These are phyloP conservation scores for Halocynthia aurantium DNA, from an alignment of 23 tunicate species.

Conservation along the genomic window DNA sequence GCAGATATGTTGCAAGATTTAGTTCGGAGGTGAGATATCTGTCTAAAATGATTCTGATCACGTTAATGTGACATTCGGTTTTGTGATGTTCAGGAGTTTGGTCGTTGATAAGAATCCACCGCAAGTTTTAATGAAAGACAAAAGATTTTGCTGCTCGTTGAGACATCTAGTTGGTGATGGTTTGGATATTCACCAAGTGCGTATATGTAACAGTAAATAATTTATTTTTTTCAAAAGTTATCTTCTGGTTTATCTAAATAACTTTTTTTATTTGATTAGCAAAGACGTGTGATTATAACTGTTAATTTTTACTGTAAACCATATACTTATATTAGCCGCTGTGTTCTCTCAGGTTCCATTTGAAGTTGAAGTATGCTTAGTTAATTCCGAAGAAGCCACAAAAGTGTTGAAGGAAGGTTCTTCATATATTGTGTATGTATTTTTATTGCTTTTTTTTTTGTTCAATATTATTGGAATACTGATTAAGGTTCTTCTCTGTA, in stretches of 20 bases:
- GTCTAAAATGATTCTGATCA: background rate
- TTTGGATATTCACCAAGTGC: conserved; percentile 57
- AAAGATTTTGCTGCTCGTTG: conserved; percentile 65
- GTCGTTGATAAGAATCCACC: conserved; percentile 96
- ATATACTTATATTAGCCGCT: too few relatives aligned
- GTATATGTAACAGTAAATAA: background rate
- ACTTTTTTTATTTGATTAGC: too few relatives aligned
- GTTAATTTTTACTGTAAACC: too few relatives aligned
- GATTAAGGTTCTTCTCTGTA: background rate
- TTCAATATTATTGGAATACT: too few relatives aligned
- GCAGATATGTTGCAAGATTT: background rate
- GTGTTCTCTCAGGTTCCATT: conserved; percentile 24
- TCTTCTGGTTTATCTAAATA: too few relatives aligned
- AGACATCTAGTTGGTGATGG: conserved; percentile 79
- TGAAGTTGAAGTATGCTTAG: conserved; percentile 28
- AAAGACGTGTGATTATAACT: too few relatives aligned
- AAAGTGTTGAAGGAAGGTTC: conserved; percentile 27
- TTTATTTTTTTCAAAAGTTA: too few relatives aligned
- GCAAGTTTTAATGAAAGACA: conserved; percentile 99
- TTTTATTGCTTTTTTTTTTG: background rate
- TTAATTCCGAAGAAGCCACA: conserved; percentile 30
- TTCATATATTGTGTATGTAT: background rate
- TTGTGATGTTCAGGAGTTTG: conserved; percentile 45
- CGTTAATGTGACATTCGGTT: background rate
- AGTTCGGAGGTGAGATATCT: background rate